phyloP scores from a whole-genome alignment of 2,113 vertebrate genomes.

The Pionites leucogaster region DNA sequence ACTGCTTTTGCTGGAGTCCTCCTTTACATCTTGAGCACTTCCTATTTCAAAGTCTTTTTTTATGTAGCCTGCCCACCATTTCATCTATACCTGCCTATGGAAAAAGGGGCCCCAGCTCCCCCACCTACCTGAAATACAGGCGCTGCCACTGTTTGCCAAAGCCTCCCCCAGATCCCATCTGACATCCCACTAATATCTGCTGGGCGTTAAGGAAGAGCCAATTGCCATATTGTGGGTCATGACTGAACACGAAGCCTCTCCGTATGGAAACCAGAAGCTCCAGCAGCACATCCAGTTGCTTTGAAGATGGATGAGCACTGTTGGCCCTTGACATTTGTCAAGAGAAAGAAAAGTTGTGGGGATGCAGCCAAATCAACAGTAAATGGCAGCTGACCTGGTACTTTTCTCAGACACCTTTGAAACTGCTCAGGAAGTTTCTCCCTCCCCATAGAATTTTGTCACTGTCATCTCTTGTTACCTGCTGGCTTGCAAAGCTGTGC shows the following conservation, averaged over 20 bases:
- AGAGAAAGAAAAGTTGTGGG: neutral
- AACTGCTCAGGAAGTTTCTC: neutral
- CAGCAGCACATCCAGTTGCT: neutral
- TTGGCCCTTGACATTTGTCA: accelerated
- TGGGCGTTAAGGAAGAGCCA: neutral
- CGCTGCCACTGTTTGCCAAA: neutral
- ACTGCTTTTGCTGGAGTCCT: neutral
- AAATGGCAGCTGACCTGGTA: neutral
- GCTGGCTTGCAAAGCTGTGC: neutral
- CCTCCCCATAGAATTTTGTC: neutral
- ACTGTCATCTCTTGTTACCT: neutral
- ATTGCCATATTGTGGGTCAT: neutral
- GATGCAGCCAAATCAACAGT: neutral
- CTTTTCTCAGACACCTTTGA: neutral
- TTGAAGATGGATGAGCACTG: neutral
- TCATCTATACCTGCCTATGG: neutral
- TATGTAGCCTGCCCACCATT: neutral
- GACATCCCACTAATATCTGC: neutral
- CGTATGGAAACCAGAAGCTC: neutral
- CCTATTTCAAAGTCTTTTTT: neutral
- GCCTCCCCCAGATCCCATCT: neutral
- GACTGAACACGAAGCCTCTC: neutral
- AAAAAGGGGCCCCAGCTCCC: neutral
- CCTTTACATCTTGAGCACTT: neutral
- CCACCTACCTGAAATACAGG: neutral